Evolutionary conservation across 1,140 invertebrate genomes (phyloP).

Genomic region (Chironomus tepperi): DNA sequence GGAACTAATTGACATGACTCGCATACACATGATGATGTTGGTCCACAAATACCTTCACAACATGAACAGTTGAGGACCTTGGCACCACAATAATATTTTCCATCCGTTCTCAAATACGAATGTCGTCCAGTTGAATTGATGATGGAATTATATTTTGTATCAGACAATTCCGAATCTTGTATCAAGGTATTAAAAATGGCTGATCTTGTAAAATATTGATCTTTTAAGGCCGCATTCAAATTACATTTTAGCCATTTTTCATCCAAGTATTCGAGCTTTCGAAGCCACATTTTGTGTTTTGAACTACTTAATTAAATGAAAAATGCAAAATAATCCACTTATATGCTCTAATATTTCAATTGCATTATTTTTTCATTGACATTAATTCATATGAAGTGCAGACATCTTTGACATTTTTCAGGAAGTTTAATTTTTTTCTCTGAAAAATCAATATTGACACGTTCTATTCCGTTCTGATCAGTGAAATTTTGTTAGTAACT

Average conservation of each 20-base stretch:
- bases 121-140: conserved; percentile 34
- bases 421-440: neutral
- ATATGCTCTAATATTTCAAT: neutral
- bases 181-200: conserved; percentile 39
- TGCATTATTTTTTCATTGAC: neutral
- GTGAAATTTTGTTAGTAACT: neutral
- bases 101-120: conserved; percentile 35
- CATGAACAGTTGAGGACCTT: conserved; percentile 35
- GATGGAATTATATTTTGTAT: conserved; percentile 32
- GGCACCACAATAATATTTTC: conserved; percentile 39
- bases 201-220: conserved; percentile 31
- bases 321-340: neutral
- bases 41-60: conserved; percentile 37
- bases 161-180: conserved; percentile 38
- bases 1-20: conserved; percentile 30
- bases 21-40: conserved; percentile 38
- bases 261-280: conserved; percentile 36
- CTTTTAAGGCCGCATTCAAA: conserved; percentile 37
- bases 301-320: neutral
- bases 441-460: neutral
- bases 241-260: conserved; percentile 39
- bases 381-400: conserved; percentile 14
- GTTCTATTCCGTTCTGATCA: neutral
- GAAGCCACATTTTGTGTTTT: conserved; percentile 27
- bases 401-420: neutral